Conservation (phyloP, 2,888 invertebrate genomes). For the Dasypolia templi region DNA sequence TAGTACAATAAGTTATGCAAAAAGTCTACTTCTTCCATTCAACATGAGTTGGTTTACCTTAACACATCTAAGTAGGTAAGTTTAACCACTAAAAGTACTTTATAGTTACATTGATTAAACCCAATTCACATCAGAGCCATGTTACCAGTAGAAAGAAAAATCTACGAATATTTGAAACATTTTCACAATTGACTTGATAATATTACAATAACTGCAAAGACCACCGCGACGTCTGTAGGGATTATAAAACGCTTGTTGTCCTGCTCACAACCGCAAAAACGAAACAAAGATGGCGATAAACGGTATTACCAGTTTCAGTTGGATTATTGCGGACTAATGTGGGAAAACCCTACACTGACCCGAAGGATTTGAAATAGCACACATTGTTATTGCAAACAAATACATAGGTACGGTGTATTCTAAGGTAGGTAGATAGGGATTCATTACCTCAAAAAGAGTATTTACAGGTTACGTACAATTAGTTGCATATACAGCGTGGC, state of each 20-base stretch:
- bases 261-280: constrained; percentile 44
- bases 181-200: constrained; percentile 24
- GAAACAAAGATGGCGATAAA: constrained; percentile 48
- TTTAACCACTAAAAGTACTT: background rate
- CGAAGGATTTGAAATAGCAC: constrained; percentile 26
- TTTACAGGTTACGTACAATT: no score
- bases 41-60: background rate
- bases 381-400: constrained; percentile 24
- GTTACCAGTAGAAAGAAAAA: background rate
- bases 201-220: constrained; percentile 32
- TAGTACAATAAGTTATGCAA: no score
- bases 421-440: background rate
- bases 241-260: constrained; percentile 39
- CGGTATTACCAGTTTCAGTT: constrained; percentile 46
- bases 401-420: background rate
- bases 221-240: constrained; percentile 27
- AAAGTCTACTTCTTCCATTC: background rate
- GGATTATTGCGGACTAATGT: constrained; percentile 52
- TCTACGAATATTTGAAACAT: background rate
- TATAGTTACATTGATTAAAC: background rate
- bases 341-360: constrained; percentile 27
- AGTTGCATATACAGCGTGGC: no score
- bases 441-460: background rate
- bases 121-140: background rate
- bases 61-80: background rate